Percentiles rank a stretch among this genome's conserved stretches.
phyloP scores from a whole-genome alignment of 2,888 invertebrate genomes.

The Mimumesa dahlbomi region DNA sequence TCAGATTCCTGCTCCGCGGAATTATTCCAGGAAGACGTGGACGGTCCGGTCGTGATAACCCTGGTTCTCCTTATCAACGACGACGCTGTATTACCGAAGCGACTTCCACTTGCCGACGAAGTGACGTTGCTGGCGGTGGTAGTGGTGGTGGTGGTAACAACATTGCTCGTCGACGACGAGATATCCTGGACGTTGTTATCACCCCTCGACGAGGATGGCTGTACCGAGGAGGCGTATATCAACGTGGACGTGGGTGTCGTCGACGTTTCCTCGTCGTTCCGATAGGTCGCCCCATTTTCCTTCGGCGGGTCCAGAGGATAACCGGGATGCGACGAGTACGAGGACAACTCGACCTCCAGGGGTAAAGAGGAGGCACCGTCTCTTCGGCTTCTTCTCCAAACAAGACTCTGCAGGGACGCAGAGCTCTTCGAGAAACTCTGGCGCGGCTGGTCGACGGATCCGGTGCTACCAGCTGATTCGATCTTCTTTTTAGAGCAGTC shows the following conservation, averaged over 20 bases:
- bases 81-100: conserved; percentile 47
- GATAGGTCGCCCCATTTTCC: conserved; percentile 30
- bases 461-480: too few species aligned
- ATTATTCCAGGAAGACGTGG: conserved; percentile 68
- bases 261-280: conserved; percentile 51
- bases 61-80: conserved; percentile 47
- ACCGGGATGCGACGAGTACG: too few species aligned
- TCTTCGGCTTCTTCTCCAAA: too few species aligned
- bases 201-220: conserved; percentile 34
- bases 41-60: conserved; percentile 56
- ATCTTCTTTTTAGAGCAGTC: conserved; percentile 40
- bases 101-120: conserved; percentile 46
- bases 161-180: conserved; percentile 46
- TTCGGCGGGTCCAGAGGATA: conserved; percentile 19
- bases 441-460: too few species aligned
- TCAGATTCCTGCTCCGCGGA: conserved; percentile 69
- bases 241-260: conserved; percentile 61
- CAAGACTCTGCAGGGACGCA: too few species aligned
- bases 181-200: conserved; percentile 44
- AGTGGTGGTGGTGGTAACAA: conserved; percentile 9
- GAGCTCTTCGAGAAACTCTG: too few species aligned
- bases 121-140: conserved; percentile 40
- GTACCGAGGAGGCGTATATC: conserved; percentile 47
- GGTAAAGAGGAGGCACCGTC: too few species aligned
- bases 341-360: too few species aligned